Base-by-base conservation (phyloP, 1,140 invertebrate species). In the Nasonia longicornis region DNA sequence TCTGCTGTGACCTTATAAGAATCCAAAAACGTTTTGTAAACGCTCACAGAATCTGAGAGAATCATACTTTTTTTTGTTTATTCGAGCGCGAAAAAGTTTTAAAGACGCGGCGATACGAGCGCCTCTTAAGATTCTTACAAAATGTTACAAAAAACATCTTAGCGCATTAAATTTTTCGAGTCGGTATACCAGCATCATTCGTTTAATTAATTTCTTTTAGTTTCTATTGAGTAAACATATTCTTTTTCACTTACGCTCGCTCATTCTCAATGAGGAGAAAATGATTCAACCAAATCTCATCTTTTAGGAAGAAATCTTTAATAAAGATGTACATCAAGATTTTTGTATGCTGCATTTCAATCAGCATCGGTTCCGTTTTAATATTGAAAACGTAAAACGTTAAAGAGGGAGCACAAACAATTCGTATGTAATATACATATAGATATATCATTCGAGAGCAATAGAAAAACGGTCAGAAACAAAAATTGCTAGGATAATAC, bases 61-160 rank as follows among this genome's bases (percentile, higher is more conserved):
- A 77, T 77, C 38, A 64, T 45, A 26, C 31, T 58, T 63, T n/a
- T 45, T 45, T 72, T 58, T 22, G 22, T 67, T 48, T n/a, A 4
- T 71, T 22, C 26, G 38, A 76, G 52, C 45, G 75, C 73, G 63
- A 80, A 80, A 69, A 64, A 42, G 52, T 67, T 67, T 75, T 14
- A 12, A 79, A 29, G 42, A 74, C 71, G 16, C 64, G 72, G 20
- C 16, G 29, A 72, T 66, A 31, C 66, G n/a, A 38, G 22, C 20
- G 16, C 3, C 22, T 81, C 22, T 29, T 1, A 66, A 38, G 66
- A 69, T 69, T 52, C 42, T 80, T 81, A 81, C 73, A 81, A 81
- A 81, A 81, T 77, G 31, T 77, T 81, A 81, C 80, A 81, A 81
- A 81, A 81, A 81, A 75, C 79, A 80, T 31, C 29, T 75, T 76